These are phyloP conservation scores for Periophthalmus modestus DNA, from an alignment of 2,113 vertebrate species.

Conservation along the genomic window DNA sequence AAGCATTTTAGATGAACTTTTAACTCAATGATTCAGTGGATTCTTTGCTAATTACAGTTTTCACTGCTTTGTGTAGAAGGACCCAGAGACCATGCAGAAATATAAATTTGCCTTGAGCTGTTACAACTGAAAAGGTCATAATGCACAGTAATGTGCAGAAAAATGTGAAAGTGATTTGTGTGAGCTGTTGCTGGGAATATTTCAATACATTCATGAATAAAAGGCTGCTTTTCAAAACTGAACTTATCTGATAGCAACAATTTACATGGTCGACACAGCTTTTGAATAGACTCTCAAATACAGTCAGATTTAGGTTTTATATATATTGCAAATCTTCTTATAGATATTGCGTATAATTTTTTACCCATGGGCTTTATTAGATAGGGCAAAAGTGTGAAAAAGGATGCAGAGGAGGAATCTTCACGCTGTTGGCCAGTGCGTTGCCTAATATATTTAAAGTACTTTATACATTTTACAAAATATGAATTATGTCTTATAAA, in stretches of 20 bases:
- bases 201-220: conserved; percentile 39
- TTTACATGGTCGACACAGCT: too few species aligned
- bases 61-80: background rate
- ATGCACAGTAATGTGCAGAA: conserved; percentile 27
- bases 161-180: conserved; percentile 41
- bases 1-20: background rate
- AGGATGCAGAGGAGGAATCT: too few species aligned
- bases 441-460: too few species aligned
- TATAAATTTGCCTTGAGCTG: conserved; percentile 10
- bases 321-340: too few species aligned
- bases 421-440: too few species aligned
- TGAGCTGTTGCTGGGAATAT: conserved; percentile 30
- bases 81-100: background rate
- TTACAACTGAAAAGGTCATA: conserved; percentile 10
- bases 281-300: too few species aligned
- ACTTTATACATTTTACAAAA: too few species aligned
- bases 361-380: too few species aligned
- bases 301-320: too few species aligned
- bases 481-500: too few species aligned
- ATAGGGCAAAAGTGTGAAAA: background rate
- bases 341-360: too few species aligned
- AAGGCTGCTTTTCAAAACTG: conserved; percentile 43
- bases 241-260: background rate
- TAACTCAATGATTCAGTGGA: conserved; percentile 32
- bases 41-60: conserved; percentile 4